These are phyloP conservation scores for Trichechus manatus DNA, from an alignment of 2,113 vertebrate genomes.

Conservation along the genomic window DNA sequence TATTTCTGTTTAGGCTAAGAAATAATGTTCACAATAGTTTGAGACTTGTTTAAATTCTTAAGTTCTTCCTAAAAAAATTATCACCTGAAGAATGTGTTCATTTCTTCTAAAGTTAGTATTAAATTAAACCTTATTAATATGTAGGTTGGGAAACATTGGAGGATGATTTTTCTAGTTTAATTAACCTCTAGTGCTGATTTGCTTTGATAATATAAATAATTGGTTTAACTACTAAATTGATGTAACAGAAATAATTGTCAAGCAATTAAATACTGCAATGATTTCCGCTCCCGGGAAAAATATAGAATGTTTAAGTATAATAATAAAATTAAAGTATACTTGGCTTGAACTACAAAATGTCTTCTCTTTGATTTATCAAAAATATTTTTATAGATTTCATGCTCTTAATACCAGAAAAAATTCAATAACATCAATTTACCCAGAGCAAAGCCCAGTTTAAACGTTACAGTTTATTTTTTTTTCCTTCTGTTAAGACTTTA, in stretches of 20 bases:
- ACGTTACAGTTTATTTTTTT: background rate
- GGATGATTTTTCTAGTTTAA: slow-evolving; percentile 72
- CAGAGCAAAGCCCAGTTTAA: background rate
- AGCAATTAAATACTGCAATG: slow-evolving; percentile 85
- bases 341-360: slow-evolving; percentile 66
- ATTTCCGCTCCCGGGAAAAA: slow-evolving; percentile 85
- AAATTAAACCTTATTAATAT: slow-evolving; percentile 75
- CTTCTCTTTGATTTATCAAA: slow-evolving; percentile 51
- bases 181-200: slow-evolving; percentile 80
- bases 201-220: slow-evolving; percentile 87
- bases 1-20: background rate
- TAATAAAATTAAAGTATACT: slow-evolving; percentile 74
- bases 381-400: slow-evolving; percentile 23
- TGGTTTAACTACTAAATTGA: slow-evolving; percentile 86
- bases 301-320: slow-evolving; percentile 29
- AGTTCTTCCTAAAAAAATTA: slow-evolving; percentile 53
- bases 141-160: slow-evolving; percentile 69
- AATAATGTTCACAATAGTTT: background rate
- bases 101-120: slow-evolving; percentile 68
- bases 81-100: slow-evolving; percentile 34
- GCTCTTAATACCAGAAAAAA: background rate
- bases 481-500: background rate
- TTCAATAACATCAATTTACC: background rate
- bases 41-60: slow-evolving; percentile 16
- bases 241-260: slow-evolving; percentile 87